Conservation (phyloP, 2,797 vertebrate species). For the Sandelia bainsii region DNA sequence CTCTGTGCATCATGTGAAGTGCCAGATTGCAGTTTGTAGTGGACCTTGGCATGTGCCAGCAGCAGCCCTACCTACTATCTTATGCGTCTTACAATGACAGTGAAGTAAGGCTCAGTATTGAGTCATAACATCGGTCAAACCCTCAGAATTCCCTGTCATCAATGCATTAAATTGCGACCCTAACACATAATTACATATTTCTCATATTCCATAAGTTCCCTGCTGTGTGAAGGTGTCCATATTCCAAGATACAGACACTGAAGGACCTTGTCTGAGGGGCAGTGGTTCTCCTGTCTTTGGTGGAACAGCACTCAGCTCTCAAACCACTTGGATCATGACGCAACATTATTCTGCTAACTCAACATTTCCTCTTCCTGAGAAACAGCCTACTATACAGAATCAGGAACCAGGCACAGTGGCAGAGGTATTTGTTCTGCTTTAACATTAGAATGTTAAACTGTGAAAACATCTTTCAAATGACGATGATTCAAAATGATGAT, state of each 20-base stretch:
- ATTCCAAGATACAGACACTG: background rate
- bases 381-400: conserved; percentile 12
- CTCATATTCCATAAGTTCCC: too few relatives aligned
- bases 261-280: background rate
- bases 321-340: conserved; percentile 33
- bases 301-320: background rate
- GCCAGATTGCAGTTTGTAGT: background rate
- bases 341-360: conserved; percentile 53
- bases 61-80: background rate
- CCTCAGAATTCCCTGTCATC: background rate
- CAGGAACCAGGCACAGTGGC: conserved; percentile 27
- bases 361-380: conserved; percentile 70
- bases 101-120: background rate
- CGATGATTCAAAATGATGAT: too few relatives aligned
- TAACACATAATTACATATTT: background rate
- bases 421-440: conserved; percentile 22
- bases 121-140: background rate
- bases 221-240: background rate
- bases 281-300: background rate
- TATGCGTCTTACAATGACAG: background rate
- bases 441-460: background rate
- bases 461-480: background rate
- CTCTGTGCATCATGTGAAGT: background rate
- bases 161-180: background rate
- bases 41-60: background rate